Percentiles rank a stretch among this genome's conserved stretches.
These are phyloP conservation scores for Diglossa cyanea DNA, from an alignment of 2,797 vertebrate species.

Conservation along the genomic window DNA sequence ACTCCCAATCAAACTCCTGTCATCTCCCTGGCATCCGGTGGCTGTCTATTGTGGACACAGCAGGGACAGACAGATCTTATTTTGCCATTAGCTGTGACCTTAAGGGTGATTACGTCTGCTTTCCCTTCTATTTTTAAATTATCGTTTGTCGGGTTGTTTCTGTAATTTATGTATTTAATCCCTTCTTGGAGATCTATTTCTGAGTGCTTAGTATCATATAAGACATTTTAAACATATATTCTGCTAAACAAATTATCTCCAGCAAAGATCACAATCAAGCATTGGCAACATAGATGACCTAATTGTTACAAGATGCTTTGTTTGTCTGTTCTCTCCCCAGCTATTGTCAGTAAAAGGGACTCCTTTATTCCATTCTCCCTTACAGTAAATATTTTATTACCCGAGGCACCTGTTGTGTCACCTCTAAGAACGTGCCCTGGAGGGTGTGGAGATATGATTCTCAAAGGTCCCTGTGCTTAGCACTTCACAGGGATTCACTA, in stretches of 20 bases:
- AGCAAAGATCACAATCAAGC: not conserved
- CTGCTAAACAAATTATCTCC: not conserved
- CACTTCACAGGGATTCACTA: not conserved
- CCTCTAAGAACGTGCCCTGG: not conserved
- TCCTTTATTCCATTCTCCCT: not conserved
- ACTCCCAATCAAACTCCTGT: not conserved
- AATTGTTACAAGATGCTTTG: not conserved
- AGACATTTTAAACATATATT: not conserved
- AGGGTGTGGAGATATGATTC: not conserved
- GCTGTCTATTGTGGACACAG: not conserved
- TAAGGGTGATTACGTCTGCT: not conserved
- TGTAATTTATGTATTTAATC: not conserved
- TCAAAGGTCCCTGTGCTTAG: not conserved
- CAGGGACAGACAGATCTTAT: not conserved
- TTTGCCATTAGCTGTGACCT: not conserved
- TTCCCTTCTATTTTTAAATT: not conserved
- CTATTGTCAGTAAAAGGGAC: not conserved
- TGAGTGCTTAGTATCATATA: not conserved
- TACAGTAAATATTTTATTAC: slow-evolving; percentile 32
- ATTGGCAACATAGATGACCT: not conserved
- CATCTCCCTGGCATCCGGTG: not conserved
- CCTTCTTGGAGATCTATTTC: not conserved
- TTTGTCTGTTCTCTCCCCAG: not conserved
- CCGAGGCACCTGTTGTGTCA: not conserved
- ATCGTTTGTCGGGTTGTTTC: not conserved